phyloP scores from a whole-genome alignment of 2,888 invertebrate genomes.

The Drosophila rubida region DNA sequence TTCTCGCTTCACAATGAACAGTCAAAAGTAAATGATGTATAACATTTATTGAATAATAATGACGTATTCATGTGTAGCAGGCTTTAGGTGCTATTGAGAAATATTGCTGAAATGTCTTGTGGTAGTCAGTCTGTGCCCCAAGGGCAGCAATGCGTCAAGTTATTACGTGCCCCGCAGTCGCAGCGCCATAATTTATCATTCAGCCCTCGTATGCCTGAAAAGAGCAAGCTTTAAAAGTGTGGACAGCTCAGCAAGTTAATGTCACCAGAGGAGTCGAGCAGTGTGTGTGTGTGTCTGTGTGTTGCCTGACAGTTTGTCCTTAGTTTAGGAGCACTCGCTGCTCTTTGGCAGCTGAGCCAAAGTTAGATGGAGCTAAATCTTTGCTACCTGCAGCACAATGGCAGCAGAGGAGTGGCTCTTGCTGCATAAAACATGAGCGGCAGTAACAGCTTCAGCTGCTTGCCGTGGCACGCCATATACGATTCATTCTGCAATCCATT shows the following conservation, averaged over 20 bases:
- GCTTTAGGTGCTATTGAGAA: background rate
- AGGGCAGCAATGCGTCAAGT: background rate
- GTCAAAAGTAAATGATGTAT: no score
- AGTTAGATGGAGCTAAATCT: slow-evolving; percentile 24
- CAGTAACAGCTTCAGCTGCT: slow-evolving; percentile 22
- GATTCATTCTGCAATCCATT: slow-evolving; percentile 61
- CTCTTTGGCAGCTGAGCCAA: slow-evolving; percentile 30
- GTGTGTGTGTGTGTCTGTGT: slow-evolving; percentile 12
- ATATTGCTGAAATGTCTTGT: background rate
- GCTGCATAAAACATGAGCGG: slow-evolving; percentile 73
- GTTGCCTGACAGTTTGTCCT: slow-evolving; percentile 40
- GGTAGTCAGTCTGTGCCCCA: background rate
- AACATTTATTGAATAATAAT: background rate
- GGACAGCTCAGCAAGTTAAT: slow-evolving; percentile 38
- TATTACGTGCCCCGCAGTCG: background rate
- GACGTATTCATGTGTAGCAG: background rate
- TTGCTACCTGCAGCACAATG: slow-evolving; percentile 28
- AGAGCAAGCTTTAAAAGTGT: slow-evolving; percentile 41
- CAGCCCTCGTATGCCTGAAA: slow-evolving; percentile 1
- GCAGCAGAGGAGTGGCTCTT: background rate
- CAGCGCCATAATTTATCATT: slow-evolving; percentile 39
- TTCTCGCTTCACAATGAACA: no score
- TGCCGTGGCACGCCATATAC: slow-evolving; percentile 38
- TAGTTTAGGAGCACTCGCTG: slow-evolving; percentile 27
- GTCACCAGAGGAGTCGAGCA: slow-evolving; percentile 17